Base-by-base conservation (phyloP, 2,888 invertebrate genomes). In the Heliconius cydno region DNA sequence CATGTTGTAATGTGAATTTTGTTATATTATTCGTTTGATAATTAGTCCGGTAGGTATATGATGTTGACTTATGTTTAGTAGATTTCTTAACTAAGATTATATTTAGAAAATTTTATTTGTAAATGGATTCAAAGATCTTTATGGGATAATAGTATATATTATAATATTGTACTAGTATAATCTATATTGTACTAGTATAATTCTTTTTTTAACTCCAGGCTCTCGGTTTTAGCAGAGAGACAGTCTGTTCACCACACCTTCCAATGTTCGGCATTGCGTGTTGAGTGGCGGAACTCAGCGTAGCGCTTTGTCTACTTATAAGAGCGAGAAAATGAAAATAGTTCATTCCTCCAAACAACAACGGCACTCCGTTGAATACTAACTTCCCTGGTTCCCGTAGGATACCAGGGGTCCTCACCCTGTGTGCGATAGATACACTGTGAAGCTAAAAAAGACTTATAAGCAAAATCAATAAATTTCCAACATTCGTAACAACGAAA, bases 401-500 rank as follows among this genome's bases (percentile, higher is more conserved):
- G 34, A 0, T 34, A 34, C 22, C n/a, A 6, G 6, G 60, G 9
- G 19, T 65, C 25, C 13, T 4, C 63, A 3, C 10, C 13, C 63
- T 65, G 15, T 63, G 28, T 65, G 6, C 63, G 13, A 25, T 25
- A 25, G 28, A 65, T 65, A 65, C 60, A 60, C 22, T 6, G 63
- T 28, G 13, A 25, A 28, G 13, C 12, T 28, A 25, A 13, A 25
- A 28, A 6, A 15, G 28, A 65, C 10, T 5, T n/a, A 60, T 60
- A n/a, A n/a, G 12, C 60, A n/a, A n/a, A 60, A 60, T 60, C 10
- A 60, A 60, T 60, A 60, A 22, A n/a, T 60, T 60, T 60, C 9
- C 22, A 60, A 60, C 60, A 60, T 25, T 25, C 68, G 67, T 38
- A 70, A 70, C 41, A 70, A 25, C 13, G 28, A 70, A 41, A 70